phyloP scores from a whole-genome alignment of 2,888 invertebrate genomes.

The Cetonia aurata region DNA sequence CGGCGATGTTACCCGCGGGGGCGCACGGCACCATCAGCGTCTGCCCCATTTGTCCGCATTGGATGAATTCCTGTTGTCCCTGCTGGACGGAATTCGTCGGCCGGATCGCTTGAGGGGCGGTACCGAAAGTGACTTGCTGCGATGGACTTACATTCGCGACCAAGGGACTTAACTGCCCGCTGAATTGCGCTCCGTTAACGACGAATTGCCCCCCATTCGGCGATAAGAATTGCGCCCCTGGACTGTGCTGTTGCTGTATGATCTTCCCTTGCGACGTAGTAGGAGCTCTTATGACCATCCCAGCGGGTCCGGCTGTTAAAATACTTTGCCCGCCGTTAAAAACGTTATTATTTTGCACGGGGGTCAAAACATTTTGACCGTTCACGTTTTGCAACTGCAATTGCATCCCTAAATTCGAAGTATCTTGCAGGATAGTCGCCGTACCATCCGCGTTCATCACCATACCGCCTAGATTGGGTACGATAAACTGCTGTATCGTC shows the following conservation, averaged over 20 bases:
- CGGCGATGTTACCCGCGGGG: slow-evolving; percentile 71
- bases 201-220: slow-evolving; percentile 81
- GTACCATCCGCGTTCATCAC: slow-evolving; percentile 83
- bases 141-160: slow-evolving; percentile 81
- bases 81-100: slow-evolving; percentile 62
- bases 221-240: slow-evolving; percentile 79
- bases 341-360: slow-evolving; percentile 75
- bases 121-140: slow-evolving; percentile 74
- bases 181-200: slow-evolving; percentile 79
- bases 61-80: slow-evolving; percentile 79
- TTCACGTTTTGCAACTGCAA: slow-evolving; percentile 85
- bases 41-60: slow-evolving; percentile 78
- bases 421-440: slow-evolving; percentile 80
- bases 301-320: slow-evolving; percentile 75
- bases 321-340: slow-evolving; percentile 78
- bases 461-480: slow-evolving; percentile 84
- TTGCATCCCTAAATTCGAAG: slow-evolving; percentile 78
- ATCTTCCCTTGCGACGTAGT: slow-evolving; percentile 78
- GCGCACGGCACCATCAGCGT: slow-evolving; percentile 80
- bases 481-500: slow-evolving; percentile 85
- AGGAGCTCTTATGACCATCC: slow-evolving; percentile 84
- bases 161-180: slow-evolving; percentile 84
- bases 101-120: slow-evolving; percentile 69
- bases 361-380: slow-evolving; percentile 81
- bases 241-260: slow-evolving; percentile 75